Evolutionary conservation across 2,797 vertebrate genomes (phyloP), one percentile per base, ranked within the genome.

Genomic region (Onychomys arenicola): DNA sequence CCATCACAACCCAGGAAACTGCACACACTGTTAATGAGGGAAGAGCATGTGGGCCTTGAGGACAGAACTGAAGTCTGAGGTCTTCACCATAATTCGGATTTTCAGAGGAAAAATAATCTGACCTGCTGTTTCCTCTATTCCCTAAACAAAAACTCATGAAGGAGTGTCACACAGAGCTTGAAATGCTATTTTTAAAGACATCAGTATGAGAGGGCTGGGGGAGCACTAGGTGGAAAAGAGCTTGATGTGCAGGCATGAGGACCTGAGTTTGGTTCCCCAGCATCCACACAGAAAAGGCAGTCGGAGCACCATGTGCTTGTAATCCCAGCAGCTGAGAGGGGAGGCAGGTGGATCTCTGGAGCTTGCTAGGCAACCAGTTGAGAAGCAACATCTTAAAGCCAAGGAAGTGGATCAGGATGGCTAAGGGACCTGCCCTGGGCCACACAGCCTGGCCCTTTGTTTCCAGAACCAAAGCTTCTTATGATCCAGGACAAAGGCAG

Each of bases 151-250:
- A 14, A 16, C 63, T 69, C 81, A 76, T 12, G 14, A 40, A 67
- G 46, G 37, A 34, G 7, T 52, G 57, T 67, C 40, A 11, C 9
- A 27, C 11, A 46, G 77, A 34, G 14, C 94, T 93, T 78, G 55
- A 75, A 93, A 89, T 77, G 52, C 81, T 0, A 2, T 84, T 97
- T 96, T 90, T 92, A 97, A 97, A 95, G 61, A 0, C 25, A 37
- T 75, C 65, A 59, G 57, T 43, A 67, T 67, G 19, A 49, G 17
- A 69, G 77, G 34, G 73, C 59, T 32, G 32, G 21, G 21, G 40
- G 13, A 37, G 65, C 3, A 8, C 65, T 27, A 14, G 16, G 9
- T 2, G 27, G 17, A 34, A 2, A 49, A 23, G 43, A 1, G 61
- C 17, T 59, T 49, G 82, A 43, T 84, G 11, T 34, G 2, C 37